phyloP scores from a whole-genome alignment of 2,888 invertebrate species.

The Hydrotaea diabolus region DNA sequence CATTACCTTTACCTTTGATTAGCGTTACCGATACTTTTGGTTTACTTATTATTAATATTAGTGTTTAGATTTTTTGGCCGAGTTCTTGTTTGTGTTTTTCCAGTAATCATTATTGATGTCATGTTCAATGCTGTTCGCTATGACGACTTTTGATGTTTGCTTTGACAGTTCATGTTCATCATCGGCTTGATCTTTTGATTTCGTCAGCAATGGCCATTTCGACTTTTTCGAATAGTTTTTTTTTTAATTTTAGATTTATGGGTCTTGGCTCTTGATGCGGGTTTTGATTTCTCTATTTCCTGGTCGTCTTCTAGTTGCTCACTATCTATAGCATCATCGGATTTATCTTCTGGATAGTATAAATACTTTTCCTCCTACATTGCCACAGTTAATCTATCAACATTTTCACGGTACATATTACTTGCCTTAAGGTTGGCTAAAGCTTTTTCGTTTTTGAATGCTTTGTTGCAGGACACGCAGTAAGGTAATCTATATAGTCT shows the following conservation, averaged over 20 bases:
- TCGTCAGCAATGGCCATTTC: constrained; percentile 44
- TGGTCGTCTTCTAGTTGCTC: constrained; percentile 27
- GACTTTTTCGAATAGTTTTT: constrained; percentile 67
- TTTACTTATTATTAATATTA: constrained; percentile 68
- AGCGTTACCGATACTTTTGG: constrained; percentile 25
- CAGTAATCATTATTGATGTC: constrained; percentile 72
- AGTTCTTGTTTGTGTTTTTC: constrained; percentile 71
- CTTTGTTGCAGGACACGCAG: constrained; percentile 96
- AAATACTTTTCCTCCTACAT: constrained; percentile 82
- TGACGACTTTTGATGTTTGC: neutral
- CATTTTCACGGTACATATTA: constrained; percentile 94
- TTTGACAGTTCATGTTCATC: constrained; percentile 58
- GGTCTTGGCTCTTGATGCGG: neutral
- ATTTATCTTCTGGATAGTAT: constrained; percentile 57
- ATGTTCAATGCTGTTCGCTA: neutral
- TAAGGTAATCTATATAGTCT: constrained; percentile 84
- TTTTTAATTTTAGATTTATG: constrained; percentile 69
- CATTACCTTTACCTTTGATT: neutral
- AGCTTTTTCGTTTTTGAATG: constrained; percentile 94
- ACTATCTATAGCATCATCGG: constrained; percentile 34
- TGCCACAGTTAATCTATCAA: constrained; percentile 83
- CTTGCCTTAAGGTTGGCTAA: constrained; percentile 94
- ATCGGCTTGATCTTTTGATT: neutral
- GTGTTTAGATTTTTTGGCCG: constrained; percentile 72
- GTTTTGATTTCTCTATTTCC: constrained; percentile 16